Percentiles rank a stretch among this genome's conserved stretches.
Conservation (phyloP, 2,113 vertebrate species). For the Zosterops pallidus region DNA sequence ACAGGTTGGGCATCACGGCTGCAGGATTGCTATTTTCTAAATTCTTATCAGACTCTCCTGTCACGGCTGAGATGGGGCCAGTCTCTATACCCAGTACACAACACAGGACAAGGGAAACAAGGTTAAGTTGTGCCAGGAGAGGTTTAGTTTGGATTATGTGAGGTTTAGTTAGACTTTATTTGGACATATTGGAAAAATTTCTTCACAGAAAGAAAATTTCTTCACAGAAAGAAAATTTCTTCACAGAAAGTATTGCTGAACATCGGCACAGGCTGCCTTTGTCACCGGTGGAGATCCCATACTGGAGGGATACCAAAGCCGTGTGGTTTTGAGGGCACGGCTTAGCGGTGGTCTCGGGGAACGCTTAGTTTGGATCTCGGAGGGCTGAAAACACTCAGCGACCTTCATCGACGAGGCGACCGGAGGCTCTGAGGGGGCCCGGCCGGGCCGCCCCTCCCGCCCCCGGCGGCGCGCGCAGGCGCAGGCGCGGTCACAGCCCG, state of each 20-base stretch:
- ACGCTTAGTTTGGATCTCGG: accelerated
- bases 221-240: background rate
- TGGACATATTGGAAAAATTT: background rate
- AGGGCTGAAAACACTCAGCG: too few relatives aligned
- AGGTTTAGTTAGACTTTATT: too few relatives aligned
- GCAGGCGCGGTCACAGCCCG: too few relatives aligned
- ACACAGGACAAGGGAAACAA: background rate
- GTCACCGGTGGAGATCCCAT: accelerated
- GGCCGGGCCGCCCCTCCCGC: background rate
- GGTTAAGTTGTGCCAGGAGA: background rate
- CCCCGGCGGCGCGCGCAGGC: background rate
- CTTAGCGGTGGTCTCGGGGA: background rate
- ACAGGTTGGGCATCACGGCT: accelerated
- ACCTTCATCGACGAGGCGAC: accelerated
- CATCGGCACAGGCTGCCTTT: background rate
- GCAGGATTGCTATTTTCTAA: accelerated
- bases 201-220: background rate
- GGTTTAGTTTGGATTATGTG: background rate
- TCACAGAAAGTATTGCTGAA: background rate
- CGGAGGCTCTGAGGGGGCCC: background rate
- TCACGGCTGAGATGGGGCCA: accelerated
- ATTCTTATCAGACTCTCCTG: background rate
- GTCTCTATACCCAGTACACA: background rate
- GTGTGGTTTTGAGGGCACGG: too few relatives aligned
- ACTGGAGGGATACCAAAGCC: background rate